A percentile compares a stretch with the other conserved stretches of the same genome.
phyloP scores from a whole-genome alignment of 2,113 vertebrate species.

The Chiloscyllium plagiosum region DNA sequence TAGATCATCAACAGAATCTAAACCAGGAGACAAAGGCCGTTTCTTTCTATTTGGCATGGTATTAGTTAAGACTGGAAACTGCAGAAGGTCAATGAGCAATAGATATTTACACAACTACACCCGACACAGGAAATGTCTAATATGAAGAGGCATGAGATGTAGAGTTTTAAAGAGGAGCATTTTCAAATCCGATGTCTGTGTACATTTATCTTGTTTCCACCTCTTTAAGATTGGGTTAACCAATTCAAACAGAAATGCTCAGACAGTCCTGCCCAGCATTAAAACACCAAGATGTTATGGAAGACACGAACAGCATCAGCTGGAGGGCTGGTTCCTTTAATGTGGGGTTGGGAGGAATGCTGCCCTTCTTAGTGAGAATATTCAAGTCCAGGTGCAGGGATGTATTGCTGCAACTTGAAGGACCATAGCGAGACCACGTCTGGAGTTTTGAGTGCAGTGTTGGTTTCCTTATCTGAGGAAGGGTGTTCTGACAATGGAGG shows the following conservation, averaged over 20 bases:
- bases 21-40: not conserved
- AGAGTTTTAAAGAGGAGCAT: not conserved
- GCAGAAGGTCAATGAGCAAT: not conserved
- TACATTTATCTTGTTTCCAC: not conserved
- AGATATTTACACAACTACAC: not conserved
- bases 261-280: not conserved
- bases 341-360: not conserved
- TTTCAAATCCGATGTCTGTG: not conserved
- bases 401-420: too few relatives aligned
- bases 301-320: not conserved
- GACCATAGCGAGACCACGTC: too few relatives aligned
- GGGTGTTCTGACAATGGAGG: too few relatives aligned
- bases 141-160: not conserved
- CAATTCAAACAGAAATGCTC: not conserved
- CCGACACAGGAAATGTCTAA: not conserved
- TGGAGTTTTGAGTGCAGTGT: too few relatives aligned
- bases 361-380: too few relatives aligned
- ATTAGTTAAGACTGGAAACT: not conserved
- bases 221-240: not conserved
- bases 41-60: not conserved
- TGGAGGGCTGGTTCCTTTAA: not conserved
- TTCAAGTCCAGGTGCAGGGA: too few relatives aligned
- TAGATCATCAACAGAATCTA: not conserved
- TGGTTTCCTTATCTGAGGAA: too few relatives aligned
- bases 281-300: not conserved